phyloP scores from a whole-genome alignment of 2,797 vertebrate genomes.

The Macroramphosus scolopax region DNA sequence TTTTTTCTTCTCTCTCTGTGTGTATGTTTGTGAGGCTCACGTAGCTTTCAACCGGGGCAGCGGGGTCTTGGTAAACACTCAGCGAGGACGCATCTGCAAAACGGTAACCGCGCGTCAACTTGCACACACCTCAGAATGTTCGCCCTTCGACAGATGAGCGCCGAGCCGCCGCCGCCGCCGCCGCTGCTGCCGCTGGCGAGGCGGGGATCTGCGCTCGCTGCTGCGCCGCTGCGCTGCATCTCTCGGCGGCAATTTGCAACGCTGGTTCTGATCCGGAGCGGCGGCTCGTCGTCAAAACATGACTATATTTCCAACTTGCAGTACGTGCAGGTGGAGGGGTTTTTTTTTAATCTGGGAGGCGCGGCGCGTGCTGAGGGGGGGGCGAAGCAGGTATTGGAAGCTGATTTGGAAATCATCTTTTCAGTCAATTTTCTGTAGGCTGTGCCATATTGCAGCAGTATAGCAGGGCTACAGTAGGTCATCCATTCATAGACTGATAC shows the following conservation, averaged over 20 bases:
- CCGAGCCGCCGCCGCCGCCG: slow-evolving; percentile 20
- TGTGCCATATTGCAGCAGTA: slow-evolving; percentile 58
- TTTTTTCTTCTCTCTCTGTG: slow-evolving; percentile 3
- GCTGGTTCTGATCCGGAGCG: slow-evolving; percentile 51
- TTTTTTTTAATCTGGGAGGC: slow-evolving; percentile 9
- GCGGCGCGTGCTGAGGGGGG: too few species aligned
- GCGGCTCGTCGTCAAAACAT: slow-evolving; percentile 51
- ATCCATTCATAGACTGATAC: slow-evolving; percentile 36
- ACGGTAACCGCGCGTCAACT: slow-evolving; percentile 63
- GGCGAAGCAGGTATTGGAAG: slow-evolving; percentile 59
- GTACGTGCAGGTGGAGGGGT: slow-evolving; percentile 51
- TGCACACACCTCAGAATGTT: slow-evolving; percentile 64
- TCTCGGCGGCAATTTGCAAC: slow-evolving; percentile 34
- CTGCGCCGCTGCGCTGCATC: slow-evolving; percentile 42
- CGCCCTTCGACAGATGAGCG: slow-evolving; percentile 51
- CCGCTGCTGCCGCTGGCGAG: too few species aligned
- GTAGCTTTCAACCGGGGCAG: slow-evolving; percentile 45
- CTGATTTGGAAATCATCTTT: slow-evolving; percentile 54
- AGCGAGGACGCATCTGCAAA: slow-evolving; percentile 69
- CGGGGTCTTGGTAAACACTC: slow-evolving; percentile 71
- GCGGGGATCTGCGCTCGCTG: slow-evolving; percentile 36
- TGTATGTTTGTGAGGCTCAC: slow-evolving; percentile 36
- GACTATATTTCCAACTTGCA: slow-evolving; percentile 58
- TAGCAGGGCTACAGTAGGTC: slow-evolving; percentile 58
- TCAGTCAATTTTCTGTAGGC: slow-evolving; percentile 57